Evolutionary conservation across 2,113 vertebrate genomes (phyloP), one percentile per base, ranked within the genome.

Genomic region (Ciconia boyciana): DNA sequence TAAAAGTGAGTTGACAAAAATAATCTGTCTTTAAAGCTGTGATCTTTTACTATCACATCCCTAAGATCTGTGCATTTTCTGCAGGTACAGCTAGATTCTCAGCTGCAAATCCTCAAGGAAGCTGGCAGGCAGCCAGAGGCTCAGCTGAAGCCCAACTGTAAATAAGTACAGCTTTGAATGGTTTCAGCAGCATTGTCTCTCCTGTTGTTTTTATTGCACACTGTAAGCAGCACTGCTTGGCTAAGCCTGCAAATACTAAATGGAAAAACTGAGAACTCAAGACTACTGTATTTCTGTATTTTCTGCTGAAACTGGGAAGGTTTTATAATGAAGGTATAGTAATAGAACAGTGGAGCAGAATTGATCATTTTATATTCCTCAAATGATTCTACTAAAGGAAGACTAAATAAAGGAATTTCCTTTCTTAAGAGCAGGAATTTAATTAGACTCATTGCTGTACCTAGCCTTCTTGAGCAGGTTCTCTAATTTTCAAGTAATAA

Each of bases 401-500:
- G 19, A 41, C 26, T 51, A 87, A 82, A 87, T 46, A 85, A 83
- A 66, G 21, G 60, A 60, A 75, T 71, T 75, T 75, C 31, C 22
- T 52, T 17, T 57, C 16, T 82, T 82, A 49, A 61, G 46, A 64
- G 11, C 16, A 89, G 60, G 46, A 94, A 83, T 6, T 48, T 36
- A 77, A 46, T 87, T 75, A 82, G 51, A 28, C 19, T 92, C 1
- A 14, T 36, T 93, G 11, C 36, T 79, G 4, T 76, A 91, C 25
- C n/a, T 84, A 65, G 11, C 6, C 16, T 79, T 58, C 65, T 55
- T 84, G 19, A 68, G 29, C 65, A 87, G 81, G 10, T 65, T 86
- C 43, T 92, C 52, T 78, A 75, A 95, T 94, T 92, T 93, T 44
- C 4, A 8, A 89, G 36, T 65, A 94, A 90, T 84, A 93, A 83